phyloP scores from a whole-genome alignment of 2,797 vertebrate species.

The Pteronotus mesoamericanus region DNA sequence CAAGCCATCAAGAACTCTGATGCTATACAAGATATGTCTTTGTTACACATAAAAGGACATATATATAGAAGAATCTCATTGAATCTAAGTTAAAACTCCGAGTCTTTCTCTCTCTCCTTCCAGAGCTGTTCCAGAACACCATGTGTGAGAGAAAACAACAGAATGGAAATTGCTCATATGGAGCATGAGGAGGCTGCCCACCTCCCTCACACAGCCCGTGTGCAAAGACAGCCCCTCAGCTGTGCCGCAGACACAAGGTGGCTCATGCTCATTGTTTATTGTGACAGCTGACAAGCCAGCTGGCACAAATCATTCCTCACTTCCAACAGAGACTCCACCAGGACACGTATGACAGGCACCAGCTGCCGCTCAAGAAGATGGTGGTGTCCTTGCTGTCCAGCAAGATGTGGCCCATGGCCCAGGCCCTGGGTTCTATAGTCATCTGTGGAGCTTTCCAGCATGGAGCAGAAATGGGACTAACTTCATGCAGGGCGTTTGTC shows the following conservation, averaged over 20 bases:
- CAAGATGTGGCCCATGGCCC: background rate
- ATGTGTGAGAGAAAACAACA: constrained; percentile 72
- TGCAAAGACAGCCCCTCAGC: constrained; percentile 62
- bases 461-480: background rate
- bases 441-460: background rate
- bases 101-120: background rate
- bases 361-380: constrained; percentile 44
- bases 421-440: background rate
- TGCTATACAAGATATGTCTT: background rate
- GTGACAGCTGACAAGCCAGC: constrained; percentile 69
- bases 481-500: background rate
- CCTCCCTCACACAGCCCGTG: constrained; percentile 60
- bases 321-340: constrained; percentile 51
- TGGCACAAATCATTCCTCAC: constrained; percentile 66
- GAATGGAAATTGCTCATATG: constrained; percentile 66
- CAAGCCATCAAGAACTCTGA: too few relatives aligned
- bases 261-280: constrained; percentile 58
- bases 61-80: background rate
- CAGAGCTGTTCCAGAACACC: constrained; percentile 62
- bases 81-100: constrained; percentile 40
- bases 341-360: constrained; percentile 59
- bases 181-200: constrained; percentile 50
- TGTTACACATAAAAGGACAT: background rate
- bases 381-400: background rate
- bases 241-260: constrained; percentile 64